Base-by-base conservation (phyloP, 2,797 vertebrate species). In the Melanotaenia nigrans region DNA sequence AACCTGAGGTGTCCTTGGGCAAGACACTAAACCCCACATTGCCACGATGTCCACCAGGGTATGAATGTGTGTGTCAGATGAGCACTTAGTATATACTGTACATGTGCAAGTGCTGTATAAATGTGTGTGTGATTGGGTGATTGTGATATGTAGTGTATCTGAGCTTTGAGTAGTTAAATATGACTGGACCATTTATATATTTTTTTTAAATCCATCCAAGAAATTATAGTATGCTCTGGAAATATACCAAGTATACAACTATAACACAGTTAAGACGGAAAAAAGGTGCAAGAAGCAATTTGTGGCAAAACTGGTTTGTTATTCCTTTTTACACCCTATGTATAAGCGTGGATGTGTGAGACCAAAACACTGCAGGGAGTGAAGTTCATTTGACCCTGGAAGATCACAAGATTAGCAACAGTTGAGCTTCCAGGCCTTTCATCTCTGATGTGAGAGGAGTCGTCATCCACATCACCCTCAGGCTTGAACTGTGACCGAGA, bases 341-440 rank as follows among this genome's bases (percentile, higher is more conserved):
- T 40, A 40, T 40, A 40, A 13, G 25, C 18, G 22, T 28, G 77
- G 30, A 5, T 64, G 66, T 77, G 57, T 18, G 53, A 68, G 63
- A 70, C 59, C 22, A 20, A 73, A 73, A 54, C 58, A 1, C 71
- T 22, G 51, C 54, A 56, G 54, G 36, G 67, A 67, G 33, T 5
- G 7, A 59, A 0, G 8, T 58, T 68, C 68, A 61, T 53, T 64
- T 75, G 76, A 84, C 65, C 68, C 38, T 2, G 61, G n/a, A 45
- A 61, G 60, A 70, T 82, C 73, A 79, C 75, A 30, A 47, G 78
- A 71, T 80, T 57, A 57, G 60, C 55, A 72, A 13, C 58, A 65
- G 32, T 55, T 14, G 56, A 62, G 66, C 55, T 68, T 67, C 68
- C 53, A n/a, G 38, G 66, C 51, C 68, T 81, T 77, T 85, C 65